These are phyloP conservation scores for Dallia pectoralis DNA, from an alignment of 2,797 vertebrate species.

Conservation along the genomic window DNA sequence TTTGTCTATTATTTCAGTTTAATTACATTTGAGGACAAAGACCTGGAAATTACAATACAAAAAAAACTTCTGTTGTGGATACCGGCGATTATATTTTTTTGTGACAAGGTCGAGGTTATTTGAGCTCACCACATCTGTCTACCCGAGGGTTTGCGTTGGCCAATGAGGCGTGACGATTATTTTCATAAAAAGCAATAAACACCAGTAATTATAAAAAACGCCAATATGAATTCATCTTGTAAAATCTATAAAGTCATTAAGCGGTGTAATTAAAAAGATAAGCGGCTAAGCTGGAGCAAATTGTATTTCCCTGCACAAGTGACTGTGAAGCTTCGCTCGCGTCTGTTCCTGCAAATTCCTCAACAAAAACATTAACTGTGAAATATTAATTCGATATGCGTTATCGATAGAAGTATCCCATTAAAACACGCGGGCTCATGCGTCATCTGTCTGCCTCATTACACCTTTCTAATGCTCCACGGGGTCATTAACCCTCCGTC, in stretches of 20 bases:
- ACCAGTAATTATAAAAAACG: conserved; percentile 84
- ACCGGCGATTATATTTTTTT: not conserved
- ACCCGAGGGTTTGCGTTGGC: conserved; percentile 69
- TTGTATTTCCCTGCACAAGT: conserved; percentile 81
- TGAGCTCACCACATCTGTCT: conserved; percentile 65
- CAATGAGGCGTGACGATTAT: conserved; percentile 83
- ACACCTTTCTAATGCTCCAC: conserved; percentile 72
- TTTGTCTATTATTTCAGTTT: not conserved
- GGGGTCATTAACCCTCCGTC: conserved; percentile 78
- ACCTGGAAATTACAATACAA: not conserved
- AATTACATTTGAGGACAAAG: not conserved
- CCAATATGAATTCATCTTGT: conserved; percentile 84
- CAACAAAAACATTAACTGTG: conserved; percentile 85
- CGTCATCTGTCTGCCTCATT: conserved; percentile 83
- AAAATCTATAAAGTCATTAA: conserved; percentile 87
- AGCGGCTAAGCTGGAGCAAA: conserved; percentile 78
- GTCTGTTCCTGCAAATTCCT: conserved; percentile 81
- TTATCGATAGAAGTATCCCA: conserved; percentile 79
- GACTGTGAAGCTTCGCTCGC: conserved; percentile 76
- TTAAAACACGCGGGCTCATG: conserved; percentile 80
- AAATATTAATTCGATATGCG: conserved; percentile 83
- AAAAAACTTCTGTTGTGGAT: not conserved
- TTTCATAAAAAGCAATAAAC: conserved; percentile 86
- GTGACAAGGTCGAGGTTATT: conserved; percentile 51
- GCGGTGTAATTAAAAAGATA: conserved; percentile 83